A percentile compares a stretch with the other conserved stretches of the same genome.
Conservation (phyloP, 2,888 invertebrate species). For the Nomada goodeniana region DNA sequence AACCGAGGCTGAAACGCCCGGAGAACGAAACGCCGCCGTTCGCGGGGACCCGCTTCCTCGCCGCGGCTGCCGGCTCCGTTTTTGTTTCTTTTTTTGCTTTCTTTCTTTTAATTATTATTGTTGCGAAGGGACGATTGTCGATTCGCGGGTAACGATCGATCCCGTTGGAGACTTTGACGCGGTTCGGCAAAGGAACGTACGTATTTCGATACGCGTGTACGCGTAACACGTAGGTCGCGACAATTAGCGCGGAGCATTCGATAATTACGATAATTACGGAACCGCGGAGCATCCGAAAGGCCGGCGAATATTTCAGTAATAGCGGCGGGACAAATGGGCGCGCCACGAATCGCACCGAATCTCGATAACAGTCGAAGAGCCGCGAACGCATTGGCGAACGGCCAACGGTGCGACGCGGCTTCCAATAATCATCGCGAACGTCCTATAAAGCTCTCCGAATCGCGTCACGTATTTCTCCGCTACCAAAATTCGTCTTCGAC, state of each 20-base stretch:
- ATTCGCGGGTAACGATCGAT: constrained; percentile 23
- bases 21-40: constrained; percentile 44
- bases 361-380: constrained; percentile 21
- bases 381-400: constrained; percentile 13
- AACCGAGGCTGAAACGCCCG: constrained; percentile 48
- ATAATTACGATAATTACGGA: not conserved
- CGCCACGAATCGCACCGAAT: not conserved
- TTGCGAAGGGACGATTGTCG: constrained; percentile 18
- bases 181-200: not conserved
- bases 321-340: not conserved
- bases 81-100: not conserved
- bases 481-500: not conserved
- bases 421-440: constrained; percentile 17
- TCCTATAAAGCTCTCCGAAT: not conserved
- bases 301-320: not conserved
- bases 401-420: constrained; percentile 9
- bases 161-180: not conserved
- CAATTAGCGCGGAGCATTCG: not conserved
- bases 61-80: not conserved
- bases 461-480: not conserved
- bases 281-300: not conserved
- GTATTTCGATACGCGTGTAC: not conserved
- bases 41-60: constrained; percentile 3
- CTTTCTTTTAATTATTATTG: not conserved
- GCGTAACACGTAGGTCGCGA: not conserved